phyloP scores from a whole-genome alignment of 2,888 invertebrate species.

The Nemurella pictetii region DNA sequence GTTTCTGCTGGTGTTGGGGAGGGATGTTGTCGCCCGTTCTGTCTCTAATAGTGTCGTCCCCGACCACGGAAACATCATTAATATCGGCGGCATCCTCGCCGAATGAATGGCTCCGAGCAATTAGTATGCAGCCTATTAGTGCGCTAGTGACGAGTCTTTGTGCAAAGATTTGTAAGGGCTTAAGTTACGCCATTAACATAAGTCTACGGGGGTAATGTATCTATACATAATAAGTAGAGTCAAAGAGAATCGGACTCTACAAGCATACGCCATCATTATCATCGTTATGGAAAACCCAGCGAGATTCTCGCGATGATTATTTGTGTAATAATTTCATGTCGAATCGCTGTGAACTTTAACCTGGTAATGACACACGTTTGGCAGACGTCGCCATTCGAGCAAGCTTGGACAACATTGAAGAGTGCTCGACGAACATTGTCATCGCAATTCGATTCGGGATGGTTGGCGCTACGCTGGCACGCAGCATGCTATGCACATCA shows the following conservation, averaged over 20 bases:
- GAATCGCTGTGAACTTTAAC: background rate
- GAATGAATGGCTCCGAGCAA: background rate
- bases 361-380: no score
- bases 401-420: background rate
- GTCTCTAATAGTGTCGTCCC: background rate
- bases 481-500: no score
- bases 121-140: background rate
- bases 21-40: background rate
- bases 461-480: background rate
- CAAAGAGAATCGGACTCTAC: background rate
- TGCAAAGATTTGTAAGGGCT: slow-evolving; percentile 11
- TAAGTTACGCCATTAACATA: slow-evolving; percentile 23
- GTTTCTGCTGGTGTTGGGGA: no score
- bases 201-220: slow-evolving; percentile 13
- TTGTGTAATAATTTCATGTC: background rate
- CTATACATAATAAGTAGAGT: slow-evolving; percentile 1
- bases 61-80: background rate
- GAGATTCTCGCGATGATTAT: background rate
- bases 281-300: background rate
- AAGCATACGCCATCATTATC: background rate
- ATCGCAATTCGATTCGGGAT: background rate
- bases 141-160: slow-evolving; percentile 4
- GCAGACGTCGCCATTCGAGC: background rate
- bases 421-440: background rate
- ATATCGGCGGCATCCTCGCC: slow-evolving; percentile 5